A percentile compares a stretch with the other conserved stretches of the same genome.
These are phyloP conservation scores for Eupeodes corollae DNA, from an alignment of 1,140 invertebrate genomes.

Conservation along the genomic window DNA sequence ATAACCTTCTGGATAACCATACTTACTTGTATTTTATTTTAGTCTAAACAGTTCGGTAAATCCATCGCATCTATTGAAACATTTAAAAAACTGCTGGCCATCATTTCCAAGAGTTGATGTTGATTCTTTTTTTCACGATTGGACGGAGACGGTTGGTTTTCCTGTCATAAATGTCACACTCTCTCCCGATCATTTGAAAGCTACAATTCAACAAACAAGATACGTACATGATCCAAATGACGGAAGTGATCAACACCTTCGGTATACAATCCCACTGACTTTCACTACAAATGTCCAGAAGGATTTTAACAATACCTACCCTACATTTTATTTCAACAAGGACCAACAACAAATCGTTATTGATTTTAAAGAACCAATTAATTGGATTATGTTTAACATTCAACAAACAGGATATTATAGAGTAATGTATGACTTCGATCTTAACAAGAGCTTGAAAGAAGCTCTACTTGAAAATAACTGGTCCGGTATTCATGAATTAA, in stretches of 20 bases:
- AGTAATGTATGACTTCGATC: conserved; percentile 47
- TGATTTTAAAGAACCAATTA: conserved; percentile 14
- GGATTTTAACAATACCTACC: conserved; percentile 43
- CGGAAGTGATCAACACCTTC: conserved; percentile 15
- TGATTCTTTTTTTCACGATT: conserved; percentile 48
- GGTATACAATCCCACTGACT: conserved; percentile 54
- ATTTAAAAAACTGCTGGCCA: conserved; percentile 16
- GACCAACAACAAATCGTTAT: conserved; percentile 30
- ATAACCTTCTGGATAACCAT: too few relatives aligned
- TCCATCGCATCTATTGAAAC: conserved; percentile 15
- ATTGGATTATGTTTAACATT: conserved; percentile 40
- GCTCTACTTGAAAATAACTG: conserved; percentile 35
- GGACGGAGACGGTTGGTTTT: conserved; percentile 83
- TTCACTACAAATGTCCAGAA: conserved; percentile 39
- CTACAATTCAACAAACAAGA: conserved; percentile 35
- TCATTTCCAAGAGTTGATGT: conserved; percentile 6
- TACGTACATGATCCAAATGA: conserved; percentile 39
- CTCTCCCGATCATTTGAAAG: neutral
- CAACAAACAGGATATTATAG: conserved; percentile 48
- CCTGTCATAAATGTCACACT: conserved; percentile 57
- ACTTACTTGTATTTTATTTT: too few relatives aligned
- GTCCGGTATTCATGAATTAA: conserved; percentile 49
- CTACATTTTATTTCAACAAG: conserved; percentile 33
- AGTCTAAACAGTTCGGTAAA: too few relatives aligned
- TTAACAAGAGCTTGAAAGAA: conserved; percentile 39